These are phyloP conservation scores for Gortyna flavago DNA, from an alignment of 2,888 invertebrate genomes.

Conservation along the genomic window DNA sequence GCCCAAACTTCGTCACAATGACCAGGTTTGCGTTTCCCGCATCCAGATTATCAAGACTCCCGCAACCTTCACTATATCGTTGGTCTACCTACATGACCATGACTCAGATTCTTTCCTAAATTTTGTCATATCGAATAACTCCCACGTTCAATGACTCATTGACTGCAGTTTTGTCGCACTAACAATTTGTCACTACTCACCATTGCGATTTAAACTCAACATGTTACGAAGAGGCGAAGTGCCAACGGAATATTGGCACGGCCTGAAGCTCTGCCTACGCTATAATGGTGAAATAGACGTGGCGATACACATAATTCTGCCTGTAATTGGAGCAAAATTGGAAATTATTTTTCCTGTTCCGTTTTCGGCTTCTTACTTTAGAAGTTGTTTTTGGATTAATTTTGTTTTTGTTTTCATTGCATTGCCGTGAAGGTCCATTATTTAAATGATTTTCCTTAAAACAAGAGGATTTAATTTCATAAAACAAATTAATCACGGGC, in stretches of 20 bases:
- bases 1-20: not conserved
- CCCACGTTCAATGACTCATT: conserved; percentile 24
- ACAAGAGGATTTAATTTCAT: conserved; percentile 14
- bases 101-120: not conserved
- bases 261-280: conserved; percentile 39
- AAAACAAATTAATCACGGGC: not conserved
- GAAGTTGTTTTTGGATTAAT: conserved; percentile 18
- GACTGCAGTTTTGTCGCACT: conserved; percentile 50
- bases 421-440: conserved; percentile 8
- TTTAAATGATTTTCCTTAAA: not conserved
- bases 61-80: not conserved
- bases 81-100: not conserved
- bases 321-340: conserved; percentile 51
- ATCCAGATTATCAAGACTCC: not conserved
- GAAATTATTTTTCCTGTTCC: conserved; percentile 32
- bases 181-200: conserved; percentile 52
- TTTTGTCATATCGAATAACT: not conserved
- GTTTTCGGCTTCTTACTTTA: not conserved
- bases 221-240: conserved; percentile 52
- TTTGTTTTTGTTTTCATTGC: conserved; percentile 28
- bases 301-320: conserved; percentile 43
- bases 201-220: conserved; percentile 57
- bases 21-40: not conserved
- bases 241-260: conserved; percentile 63
- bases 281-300: conserved; percentile 43